Conservation (phyloP, 2,797 vertebrate species). For the Arrhamphus sclerolepis region DNA sequence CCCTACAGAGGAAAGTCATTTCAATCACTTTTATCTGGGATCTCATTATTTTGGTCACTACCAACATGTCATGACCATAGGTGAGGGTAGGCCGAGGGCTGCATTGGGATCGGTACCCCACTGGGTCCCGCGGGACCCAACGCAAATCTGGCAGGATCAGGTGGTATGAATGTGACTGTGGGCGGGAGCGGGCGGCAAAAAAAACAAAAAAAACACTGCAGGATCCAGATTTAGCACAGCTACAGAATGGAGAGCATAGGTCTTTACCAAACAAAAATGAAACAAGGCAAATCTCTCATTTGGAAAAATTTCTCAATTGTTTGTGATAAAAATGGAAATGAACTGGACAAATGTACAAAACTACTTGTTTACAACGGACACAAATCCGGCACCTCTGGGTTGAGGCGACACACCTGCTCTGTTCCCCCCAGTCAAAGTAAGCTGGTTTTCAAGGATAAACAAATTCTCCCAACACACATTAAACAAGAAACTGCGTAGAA, state of each 20-base stretch:
- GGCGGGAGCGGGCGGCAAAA: neutral
- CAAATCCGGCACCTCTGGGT: conserved; percentile 1
- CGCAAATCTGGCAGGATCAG: too few species aligned
- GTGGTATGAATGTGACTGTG: too few species aligned
- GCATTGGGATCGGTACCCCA: too few species aligned
- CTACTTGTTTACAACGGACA: neutral
- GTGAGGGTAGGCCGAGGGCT: too few species aligned
- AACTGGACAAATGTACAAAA: conserved; percentile 1
- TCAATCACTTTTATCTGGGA: too few species aligned
- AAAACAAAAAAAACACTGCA: neutral
- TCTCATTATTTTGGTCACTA: too few species aligned
- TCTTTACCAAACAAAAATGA: neutral
- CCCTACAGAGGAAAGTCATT: too few species aligned
- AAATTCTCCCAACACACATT: neutral
- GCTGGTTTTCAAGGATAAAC: neutral
- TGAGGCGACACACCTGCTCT: conserved; percentile 1
- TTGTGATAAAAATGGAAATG: neutral
- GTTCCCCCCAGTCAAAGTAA: neutral
- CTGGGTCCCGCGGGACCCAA: too few species aligned
- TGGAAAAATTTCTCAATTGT: neutral
- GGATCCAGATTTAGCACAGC: too few species aligned
- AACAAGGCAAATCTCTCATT: neutral
- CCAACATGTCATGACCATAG: too few species aligned
- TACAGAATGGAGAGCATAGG: neutral
- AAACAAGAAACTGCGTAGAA: neutral